A percentile compares a stretch with the other conserved stretches of the same genome.
Conservation (phyloP, 2,888 invertebrate species). For the Cryptophagus acutangulus region DNA sequence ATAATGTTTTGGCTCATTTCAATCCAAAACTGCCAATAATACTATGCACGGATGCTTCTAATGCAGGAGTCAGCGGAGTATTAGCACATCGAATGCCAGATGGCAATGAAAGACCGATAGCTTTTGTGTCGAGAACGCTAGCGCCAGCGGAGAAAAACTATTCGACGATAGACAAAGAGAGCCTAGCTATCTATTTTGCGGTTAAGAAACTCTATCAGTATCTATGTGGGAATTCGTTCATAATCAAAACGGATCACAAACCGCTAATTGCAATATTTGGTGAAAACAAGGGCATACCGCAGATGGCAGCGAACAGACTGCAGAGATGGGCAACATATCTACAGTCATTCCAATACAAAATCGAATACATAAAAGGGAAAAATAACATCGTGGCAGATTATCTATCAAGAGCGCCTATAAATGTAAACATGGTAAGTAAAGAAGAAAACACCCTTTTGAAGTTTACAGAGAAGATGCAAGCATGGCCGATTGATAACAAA, state of each 20-base stretch:
- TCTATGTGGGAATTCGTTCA: constrained; percentile 8
- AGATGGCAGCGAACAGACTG: constrained; percentile 9
- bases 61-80: no score
- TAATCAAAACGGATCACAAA: constrained; percentile 17
- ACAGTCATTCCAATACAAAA: not conserved
- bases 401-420: not conserved
- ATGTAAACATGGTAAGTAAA: not conserved
- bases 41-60: no score
- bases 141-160: constrained; percentile 17
- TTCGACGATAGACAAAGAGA: constrained; percentile 16
- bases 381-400: not conserved
- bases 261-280: constrained; percentile 16
- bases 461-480: constrained; percentile 1
- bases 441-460: not conserved
- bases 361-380: not conserved
- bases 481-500: constrained; percentile 4
- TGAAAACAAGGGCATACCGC: constrained; percentile 10
- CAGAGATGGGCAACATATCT: constrained; percentile 8
- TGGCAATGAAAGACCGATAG: no score
- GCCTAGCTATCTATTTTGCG: constrained; percentile 11
- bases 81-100: no score
- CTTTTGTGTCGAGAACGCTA: constrained; percentile 20
- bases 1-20: no score
- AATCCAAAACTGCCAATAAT: no score
- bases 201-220: constrained; percentile 13